Conservation (phyloP, 2,113 vertebrate species). For the Cathartes aura region DNA sequence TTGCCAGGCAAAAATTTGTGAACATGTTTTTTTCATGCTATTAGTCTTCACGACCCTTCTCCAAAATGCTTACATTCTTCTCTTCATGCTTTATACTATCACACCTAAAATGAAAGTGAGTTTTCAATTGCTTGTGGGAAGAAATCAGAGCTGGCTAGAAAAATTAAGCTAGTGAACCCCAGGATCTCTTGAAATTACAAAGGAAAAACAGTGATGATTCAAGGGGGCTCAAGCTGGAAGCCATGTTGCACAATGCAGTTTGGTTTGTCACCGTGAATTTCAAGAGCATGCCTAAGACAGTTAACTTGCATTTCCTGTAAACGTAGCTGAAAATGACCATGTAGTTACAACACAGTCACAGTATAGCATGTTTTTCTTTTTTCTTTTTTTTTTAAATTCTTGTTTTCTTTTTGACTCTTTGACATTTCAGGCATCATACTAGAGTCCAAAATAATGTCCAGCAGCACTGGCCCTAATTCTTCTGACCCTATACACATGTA, state of each 20-base stretch:
- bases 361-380: background rate
- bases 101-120: constrained; percentile 4
- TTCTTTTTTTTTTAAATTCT: background rate
- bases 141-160: constrained; percentile 74
- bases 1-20: background rate
- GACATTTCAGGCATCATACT: background rate
- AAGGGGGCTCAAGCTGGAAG: constrained; percentile 79
- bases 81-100: constrained; percentile 31
- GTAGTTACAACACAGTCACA: constrained; percentile 24
- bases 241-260: constrained; percentile 47
- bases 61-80: constrained; percentile 18
- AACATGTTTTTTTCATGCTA: background rate
- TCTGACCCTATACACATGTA: background rate
- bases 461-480: constrained; percentile 2
- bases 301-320: background rate
- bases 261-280: constrained; percentile 44
- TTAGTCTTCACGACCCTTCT: background rate
- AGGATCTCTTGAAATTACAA: constrained; percentile 49
- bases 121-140: constrained; percentile 9
- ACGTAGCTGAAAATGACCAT: constrained; percentile 22
- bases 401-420: background rate
- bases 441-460: constrained; percentile 8
- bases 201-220: constrained; percentile 54
- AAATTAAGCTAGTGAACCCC: constrained; percentile 74
- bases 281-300: constrained; percentile 18